Base-by-base conservation (phyloP, 1,140 invertebrate genomes). In the Solenopsis fugax region DNA sequence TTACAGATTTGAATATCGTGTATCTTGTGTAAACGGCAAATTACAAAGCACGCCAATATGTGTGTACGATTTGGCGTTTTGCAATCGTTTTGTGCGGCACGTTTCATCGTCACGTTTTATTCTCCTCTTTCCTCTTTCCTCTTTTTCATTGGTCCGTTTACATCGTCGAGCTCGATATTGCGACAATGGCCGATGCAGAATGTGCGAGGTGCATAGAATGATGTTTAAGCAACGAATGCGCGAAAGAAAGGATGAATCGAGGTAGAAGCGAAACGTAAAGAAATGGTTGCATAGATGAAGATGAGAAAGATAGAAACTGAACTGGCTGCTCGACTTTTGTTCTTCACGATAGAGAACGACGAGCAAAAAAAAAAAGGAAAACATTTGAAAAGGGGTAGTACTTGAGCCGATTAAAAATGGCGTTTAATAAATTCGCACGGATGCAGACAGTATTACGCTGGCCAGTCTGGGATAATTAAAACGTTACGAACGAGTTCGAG, bases 331-430 rank as follows among this genome's bases (percentile, higher is more conserved):
- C 60, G 73, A 85, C 29, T 65, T 85, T 77, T 85, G 71, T 85
- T 85, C 60, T 67, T 71, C 29, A 10, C 7, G 52, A 48, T 12
- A 56, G 34, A 69, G 69, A 75, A 60, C 24, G 41, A 45, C n/a
- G 48, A 29, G 24, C 2, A 37, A 21, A 37, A 13, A 41, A 50
- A 56, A 50, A n/a, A 69, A 12, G 5, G 58, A 58, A 82, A 82
- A 45, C 21, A 54, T 73, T 60, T 18, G 52, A 73, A 41, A 56
- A 73, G 12, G 24, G 50, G 13, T n/a, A 41, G 54, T 69, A 56
- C 54, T 60, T 84, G 80, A 84, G 73, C 69, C 69, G 80, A 84
- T 84, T 84, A 84, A 84, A 84, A 84, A 84, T 84, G 80, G 41
- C 69, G 41, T 84, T 62, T 67, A 69, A 84, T 84, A 84, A 84